Evolutionary conservation across 2,797 vertebrate species (phyloP).

Genomic region (Gadopsis marmoratus): DNA sequence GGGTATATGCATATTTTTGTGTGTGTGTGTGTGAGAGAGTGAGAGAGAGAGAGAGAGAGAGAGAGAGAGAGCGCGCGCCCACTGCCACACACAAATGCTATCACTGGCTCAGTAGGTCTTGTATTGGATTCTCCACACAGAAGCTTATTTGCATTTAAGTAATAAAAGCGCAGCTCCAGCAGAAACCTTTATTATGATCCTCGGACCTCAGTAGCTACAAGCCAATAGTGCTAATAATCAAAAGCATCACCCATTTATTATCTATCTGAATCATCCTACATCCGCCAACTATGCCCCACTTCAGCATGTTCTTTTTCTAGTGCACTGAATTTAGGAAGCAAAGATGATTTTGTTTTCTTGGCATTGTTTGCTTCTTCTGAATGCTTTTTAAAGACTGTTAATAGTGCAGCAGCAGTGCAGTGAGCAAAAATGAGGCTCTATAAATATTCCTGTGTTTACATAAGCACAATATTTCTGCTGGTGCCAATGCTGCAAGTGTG

Average conservation of each 20-base stretch:
- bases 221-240: conserved; percentile 35
- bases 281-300: neutral
- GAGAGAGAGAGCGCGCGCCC: no score
- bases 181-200: conserved; percentile 30
- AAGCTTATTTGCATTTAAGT: conserved; percentile 35
- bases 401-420: conserved; percentile 8
- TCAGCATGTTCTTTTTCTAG: neutral
- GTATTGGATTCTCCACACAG: conserved; percentile 33
- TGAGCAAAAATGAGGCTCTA: neutral
- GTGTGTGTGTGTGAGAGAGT: neutral
- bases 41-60: no score
- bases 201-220: conserved; percentile 36
- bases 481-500: neutral
- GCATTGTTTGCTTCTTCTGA: neutral
- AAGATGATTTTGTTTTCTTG: neutral
- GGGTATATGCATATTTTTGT: conserved; percentile 23
- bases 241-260: conserved; percentile 20
- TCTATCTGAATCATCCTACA: conserved; percentile 6
- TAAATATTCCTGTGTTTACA: conserved; percentile 19
- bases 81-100: neutral
- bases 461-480: conserved; percentile 7
- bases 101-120: conserved; percentile 23
- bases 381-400: conserved; percentile 10
- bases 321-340: conserved; percentile 2
- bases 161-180: conserved; percentile 18